Base-by-base conservation (phyloP, 2,888 invertebrate genomes). In the Tenthredo amoena region DNA sequence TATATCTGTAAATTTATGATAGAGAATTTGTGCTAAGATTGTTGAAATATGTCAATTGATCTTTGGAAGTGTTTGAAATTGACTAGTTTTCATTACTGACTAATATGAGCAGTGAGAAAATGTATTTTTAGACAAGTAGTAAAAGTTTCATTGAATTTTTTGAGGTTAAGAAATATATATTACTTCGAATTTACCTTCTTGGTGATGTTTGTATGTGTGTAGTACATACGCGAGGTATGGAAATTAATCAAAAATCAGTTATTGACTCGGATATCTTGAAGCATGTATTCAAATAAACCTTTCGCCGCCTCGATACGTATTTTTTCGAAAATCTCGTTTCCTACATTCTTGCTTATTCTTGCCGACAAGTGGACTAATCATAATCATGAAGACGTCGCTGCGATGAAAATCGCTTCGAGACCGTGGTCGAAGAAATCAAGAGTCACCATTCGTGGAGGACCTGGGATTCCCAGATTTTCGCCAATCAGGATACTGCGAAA, bases 321-420 rank as follows among this genome's bases (percentile, higher is more conserved):
- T 9, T 74, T n/a, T 43, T 72, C 43, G 10, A 40, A 43, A 40
- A 43, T 43, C 9, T 21, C 21, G 72, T 74, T 43, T 21, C 1
- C 72, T 74, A 40, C 72, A 74, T 74, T 43, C 6, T 74, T 43
- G 72, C 12, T 21, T n/a, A 43, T 74, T 74, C 9, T 74, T 21
- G 43, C 43, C 21, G 72, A 43, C 34, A 26, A 71, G 15, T 71
- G 37, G 37, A 71, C 7, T 31, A 7, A n/a, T 1, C 71, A 9
- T 37, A 37, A 7, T 12, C 10, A 34, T 62, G 3, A 26, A 26
- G 26, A 26, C 26, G 34, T 68, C 65, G 65, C 31, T 21, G 31
- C 65, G 15, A 68, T 68, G 68, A 3, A 65, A 65, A 15, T 65
- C 2, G 58, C 21, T 31, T 7, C 21, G 9, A 65, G 65, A 65